Base-by-base conservation (phyloP, 2,797 vertebrate genomes). In the Siniperca undulata region DNA sequence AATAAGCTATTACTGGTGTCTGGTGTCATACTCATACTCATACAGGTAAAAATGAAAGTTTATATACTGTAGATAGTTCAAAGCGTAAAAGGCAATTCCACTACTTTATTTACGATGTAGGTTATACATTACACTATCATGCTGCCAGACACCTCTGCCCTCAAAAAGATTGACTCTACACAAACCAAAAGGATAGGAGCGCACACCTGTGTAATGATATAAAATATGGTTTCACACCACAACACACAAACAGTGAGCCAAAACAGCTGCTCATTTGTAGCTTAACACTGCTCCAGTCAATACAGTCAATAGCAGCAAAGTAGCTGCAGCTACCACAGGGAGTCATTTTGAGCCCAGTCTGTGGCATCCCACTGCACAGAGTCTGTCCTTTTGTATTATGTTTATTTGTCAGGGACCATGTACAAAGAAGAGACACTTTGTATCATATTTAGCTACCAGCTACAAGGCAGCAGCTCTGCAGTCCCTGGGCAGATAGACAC, bases 221-320 rank as follows among this genome's bases (percentile, higher is more conserved):
- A 52, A 78, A 56, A 62, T 56, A 22, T 12, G 14, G 42, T 72
- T 85, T 68, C 67, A 68, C 58, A 50, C 34, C 14, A 40, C 22
- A 62, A 6, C 52, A 40, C 40, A 17, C 58, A 16, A 52, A 70
- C 53, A 0, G 5, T 9, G 65, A 67, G 71, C 13, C 24, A 3
- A 30, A 81, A 70, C 80, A 66, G 84, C 71, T 73, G 64, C 78
- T 81, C 78, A 60, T 84, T 80, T 86, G 70, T 50, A 61, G 78
- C 50, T 56, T 50, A 74, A 82, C 40, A 36, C 70, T 11, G 66
- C 78, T 60, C 60, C 67, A 24, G 77, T 83, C 81, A 70, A 77
- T 81, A 48, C 53, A 56, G 60, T 78, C 80, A 24, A 86, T 78
- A 76, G 7, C 70, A 42, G 68, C 52, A 82, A 77, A 64, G 66